These are phyloP conservation scores for Ceratina australensis DNA, from an alignment of 1,140 invertebrate species.

Conservation along the genomic window DNA sequence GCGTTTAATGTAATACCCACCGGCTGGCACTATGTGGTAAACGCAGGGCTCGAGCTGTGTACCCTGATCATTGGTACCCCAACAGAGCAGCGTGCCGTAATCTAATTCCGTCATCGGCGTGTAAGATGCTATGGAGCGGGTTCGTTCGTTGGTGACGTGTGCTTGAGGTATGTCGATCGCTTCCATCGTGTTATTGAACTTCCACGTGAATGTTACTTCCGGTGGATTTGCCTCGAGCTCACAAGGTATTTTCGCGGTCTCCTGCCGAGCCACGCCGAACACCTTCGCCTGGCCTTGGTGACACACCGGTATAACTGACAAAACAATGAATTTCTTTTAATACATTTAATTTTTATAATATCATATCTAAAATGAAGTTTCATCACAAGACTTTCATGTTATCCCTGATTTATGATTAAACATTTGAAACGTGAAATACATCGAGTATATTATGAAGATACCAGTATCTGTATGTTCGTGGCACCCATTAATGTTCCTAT, in stretches of 20 bases:
- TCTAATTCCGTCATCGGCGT: constrained; percentile 86
- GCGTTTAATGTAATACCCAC: constrained; percentile 74
- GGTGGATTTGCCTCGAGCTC: constrained; percentile 92
- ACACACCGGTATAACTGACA: constrained; percentile 86
- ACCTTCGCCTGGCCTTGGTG: constrained; percentile 83
- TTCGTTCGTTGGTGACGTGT: constrained; percentile 81
- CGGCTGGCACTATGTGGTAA: constrained; percentile 86
- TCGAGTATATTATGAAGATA: too few species aligned
- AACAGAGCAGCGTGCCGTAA: constrained; percentile 86
- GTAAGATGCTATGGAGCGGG: constrained; percentile 83
- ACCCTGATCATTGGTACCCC: constrained; percentile 85
- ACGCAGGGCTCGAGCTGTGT: constrained; percentile 85
- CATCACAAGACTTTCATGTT: too few species aligned
- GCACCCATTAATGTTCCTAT: neutral
- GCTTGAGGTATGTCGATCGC: constrained; percentile 84
- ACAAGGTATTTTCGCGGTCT: constrained; percentile 87
- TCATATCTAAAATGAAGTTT: too few species aligned
- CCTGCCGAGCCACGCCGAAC: constrained; percentile 89
- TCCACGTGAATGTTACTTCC: constrained; percentile 86
- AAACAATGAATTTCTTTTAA: constrained; percentile 46
- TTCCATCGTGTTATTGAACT: constrained; percentile 88
- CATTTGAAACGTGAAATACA: too few species aligned
- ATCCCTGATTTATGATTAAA: too few species aligned
- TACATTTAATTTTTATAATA: too few species aligned
- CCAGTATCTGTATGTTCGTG: too few species aligned